phyloP scores from a whole-genome alignment of 2,797 vertebrate species.

The Gymnoscopelus braueri region DNA sequence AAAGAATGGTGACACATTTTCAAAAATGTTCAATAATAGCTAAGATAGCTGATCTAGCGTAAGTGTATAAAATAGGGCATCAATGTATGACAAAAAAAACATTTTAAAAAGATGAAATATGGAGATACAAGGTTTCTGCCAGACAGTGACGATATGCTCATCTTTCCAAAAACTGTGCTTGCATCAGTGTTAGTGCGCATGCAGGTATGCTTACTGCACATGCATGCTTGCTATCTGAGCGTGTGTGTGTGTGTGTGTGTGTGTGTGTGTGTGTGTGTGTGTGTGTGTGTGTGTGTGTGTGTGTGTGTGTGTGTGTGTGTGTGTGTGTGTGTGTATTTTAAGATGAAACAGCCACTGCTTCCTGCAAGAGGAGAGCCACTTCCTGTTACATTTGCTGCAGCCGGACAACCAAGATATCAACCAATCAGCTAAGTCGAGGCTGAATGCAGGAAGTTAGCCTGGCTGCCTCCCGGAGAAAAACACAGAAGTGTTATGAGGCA shows the following conservation, averaged over 20 bases:
- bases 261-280: neutral
- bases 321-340: slow-evolving; percentile 57
- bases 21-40: too few relatives aligned
- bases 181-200: too few relatives aligned
- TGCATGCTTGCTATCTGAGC: neutral
- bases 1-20: too few relatives aligned
- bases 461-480: slow-evolving; percentile 75
- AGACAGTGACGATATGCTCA: too few relatives aligned
- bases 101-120: too few relatives aligned
- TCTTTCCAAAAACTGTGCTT: too few relatives aligned
- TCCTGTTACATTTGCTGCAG: slow-evolving; percentile 73
- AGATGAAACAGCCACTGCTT: slow-evolving; percentile 72
- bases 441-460: slow-evolving; percentile 80
- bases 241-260: neutral
- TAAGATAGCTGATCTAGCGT: too few relatives aligned
- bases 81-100: too few relatives aligned
- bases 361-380: slow-evolving; percentile 74
- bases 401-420: slow-evolving; percentile 73
- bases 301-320: slow-evolving; percentile 30
- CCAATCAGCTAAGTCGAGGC: slow-evolving; percentile 71
- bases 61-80: too few relatives aligned
- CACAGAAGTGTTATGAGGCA: slow-evolving; percentile 81
- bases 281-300: neutral
- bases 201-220: neutral
- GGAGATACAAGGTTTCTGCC: too few relatives aligned